Percentiles rank a stretch among this genome's conserved stretches.
Evolutionary conservation across 1,140 invertebrate genomes (phyloP).

Genomic region (Megalopta genalis): DNA sequence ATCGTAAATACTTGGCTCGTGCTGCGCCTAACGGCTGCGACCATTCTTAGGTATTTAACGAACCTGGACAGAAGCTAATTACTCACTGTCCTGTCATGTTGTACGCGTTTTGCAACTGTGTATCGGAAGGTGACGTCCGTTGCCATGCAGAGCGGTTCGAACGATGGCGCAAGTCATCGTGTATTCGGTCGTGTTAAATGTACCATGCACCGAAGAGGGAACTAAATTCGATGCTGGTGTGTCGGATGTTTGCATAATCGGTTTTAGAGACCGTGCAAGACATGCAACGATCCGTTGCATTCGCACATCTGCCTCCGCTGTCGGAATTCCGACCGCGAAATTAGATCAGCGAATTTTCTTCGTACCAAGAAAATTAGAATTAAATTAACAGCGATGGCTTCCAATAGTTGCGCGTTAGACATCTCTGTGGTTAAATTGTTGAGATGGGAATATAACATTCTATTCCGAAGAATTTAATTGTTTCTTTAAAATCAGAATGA

Average conservation of each 20-base stretch:
- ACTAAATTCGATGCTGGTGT: background rate
- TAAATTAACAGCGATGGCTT: too few relatives aligned
- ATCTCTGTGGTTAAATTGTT: too few relatives aligned
- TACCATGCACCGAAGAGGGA: background rate
- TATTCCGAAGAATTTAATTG: too few relatives aligned
- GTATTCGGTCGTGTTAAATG: background rate
- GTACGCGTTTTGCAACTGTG: constrained; percentile 6
- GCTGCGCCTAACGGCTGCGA: background rate
- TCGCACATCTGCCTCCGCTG: background rate
- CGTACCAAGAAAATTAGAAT: too few relatives aligned
- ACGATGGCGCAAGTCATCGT: too few relatives aligned
- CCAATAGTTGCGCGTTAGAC: too few relatives aligned
- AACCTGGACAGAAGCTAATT: constrained; percentile 39
- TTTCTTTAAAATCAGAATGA: too few relatives aligned
- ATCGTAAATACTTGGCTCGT: constrained; percentile 29
- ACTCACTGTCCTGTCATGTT: constrained; percentile 40
- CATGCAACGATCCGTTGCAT: background rate
- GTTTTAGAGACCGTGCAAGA: background rate
- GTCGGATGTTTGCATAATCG: background rate
- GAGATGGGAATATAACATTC: too few relatives aligned
- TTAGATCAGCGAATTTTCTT: too few relatives aligned
- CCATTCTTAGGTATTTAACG: constrained; percentile 47
- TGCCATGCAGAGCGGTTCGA: too few relatives aligned
- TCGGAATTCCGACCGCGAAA: background rate
- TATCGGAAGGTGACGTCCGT: background rate